Conservation (phyloP, 2,888 invertebrate species). For the Tetragnatha montana region DNA sequence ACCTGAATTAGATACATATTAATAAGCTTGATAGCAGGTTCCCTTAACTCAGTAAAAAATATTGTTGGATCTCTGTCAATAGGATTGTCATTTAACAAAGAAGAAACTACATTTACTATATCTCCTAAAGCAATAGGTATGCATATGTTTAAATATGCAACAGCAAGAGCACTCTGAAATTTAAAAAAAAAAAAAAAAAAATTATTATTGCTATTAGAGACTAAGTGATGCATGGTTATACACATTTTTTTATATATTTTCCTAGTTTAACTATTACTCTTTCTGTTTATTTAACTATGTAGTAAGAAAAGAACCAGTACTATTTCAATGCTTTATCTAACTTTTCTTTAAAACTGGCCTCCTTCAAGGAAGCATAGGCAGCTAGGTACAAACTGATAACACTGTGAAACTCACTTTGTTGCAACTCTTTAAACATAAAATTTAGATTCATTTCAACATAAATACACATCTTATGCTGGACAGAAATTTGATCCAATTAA, state of each 20-base stretch:
- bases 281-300: background rate
- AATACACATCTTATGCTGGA: no score
- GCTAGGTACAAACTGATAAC: no score
- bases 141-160: conserved; percentile 91
- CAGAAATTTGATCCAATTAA: no score
- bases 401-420: no score
- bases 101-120: conserved; percentile 86
- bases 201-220: background rate
- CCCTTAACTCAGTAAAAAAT: conserved; percentile 81
- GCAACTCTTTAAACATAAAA: no score
- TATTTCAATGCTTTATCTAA: background rate
- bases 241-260: background rate
- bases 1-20: conserved; percentile 86
- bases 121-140: conserved; percentile 90
- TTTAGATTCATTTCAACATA: no score
- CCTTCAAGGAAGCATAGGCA: no score
- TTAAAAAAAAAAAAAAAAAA: conserved; percentile 42
- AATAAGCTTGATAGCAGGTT: conserved; percentile 83
- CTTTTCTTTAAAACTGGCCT: no score
- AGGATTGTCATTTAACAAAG: conserved; percentile 77
- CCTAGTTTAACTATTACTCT: background rate
- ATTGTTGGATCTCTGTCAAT: conserved; percentile 78
- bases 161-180: conserved; percentile 88
- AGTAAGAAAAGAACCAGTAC: conserved; percentile 26
- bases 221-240: background rate